Percentiles rank a stretch among this genome's conserved stretches.
Conservation (phyloP, 64 coral and sea anemone species). For the Platygyra sinensis region DNA sequence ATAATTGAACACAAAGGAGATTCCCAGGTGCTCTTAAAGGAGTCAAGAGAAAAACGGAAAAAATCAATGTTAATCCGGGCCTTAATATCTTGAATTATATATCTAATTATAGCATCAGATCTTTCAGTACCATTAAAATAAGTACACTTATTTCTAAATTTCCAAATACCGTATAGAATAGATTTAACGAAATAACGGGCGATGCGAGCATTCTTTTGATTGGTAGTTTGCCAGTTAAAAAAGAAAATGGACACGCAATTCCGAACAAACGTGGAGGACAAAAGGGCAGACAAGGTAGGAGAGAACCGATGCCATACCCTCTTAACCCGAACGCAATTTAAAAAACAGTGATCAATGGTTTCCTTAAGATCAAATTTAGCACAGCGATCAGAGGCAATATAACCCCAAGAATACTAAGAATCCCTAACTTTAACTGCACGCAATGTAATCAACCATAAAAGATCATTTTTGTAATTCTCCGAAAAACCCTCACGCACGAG, state of each 20-base stretch:
- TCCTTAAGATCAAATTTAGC: not conserved
- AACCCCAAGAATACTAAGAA: not conserved
- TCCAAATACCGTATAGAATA: not conserved
- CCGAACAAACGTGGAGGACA: not conserved
- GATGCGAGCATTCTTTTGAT: not conserved
- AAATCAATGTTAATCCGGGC: too few relatives aligned
- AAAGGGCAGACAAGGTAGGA: not conserved
- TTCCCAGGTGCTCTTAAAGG: too few relatives aligned
- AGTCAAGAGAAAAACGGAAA: too few relatives aligned
- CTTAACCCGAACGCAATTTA: not conserved
- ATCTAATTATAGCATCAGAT: not conserved
- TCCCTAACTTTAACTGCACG: not conserved
- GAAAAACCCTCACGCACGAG: too few relatives aligned
- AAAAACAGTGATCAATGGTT: constrained; percentile 17
- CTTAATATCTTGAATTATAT: not conserved
- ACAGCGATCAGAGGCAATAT: not conserved
- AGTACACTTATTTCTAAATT: not conserved
- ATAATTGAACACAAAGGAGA: too few relatives aligned
- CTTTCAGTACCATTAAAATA: not conserved
- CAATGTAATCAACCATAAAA: not conserved
- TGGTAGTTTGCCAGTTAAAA: not conserved
- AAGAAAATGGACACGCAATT: not conserved
- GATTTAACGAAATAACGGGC: not conserved
- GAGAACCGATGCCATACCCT: not conserved
- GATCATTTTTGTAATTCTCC: constrained; percentile 3